Evolutionary conservation across 2,113 vertebrate species (phyloP).

Genomic region (Rhinichthys klamathensis): DNA sequence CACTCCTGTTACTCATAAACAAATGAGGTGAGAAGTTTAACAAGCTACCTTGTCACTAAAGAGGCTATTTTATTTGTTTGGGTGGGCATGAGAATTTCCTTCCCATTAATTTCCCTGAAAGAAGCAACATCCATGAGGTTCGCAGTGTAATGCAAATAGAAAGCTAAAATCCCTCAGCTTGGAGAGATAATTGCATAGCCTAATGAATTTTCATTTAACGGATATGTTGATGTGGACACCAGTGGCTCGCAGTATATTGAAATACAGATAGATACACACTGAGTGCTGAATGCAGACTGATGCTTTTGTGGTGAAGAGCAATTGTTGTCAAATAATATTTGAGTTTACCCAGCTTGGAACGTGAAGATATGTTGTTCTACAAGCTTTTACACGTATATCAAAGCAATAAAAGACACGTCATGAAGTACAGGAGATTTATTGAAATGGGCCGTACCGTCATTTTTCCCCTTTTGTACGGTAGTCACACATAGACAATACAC

Average conservation of each 20-base stretch:
- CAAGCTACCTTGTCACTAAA: conserved; percentile 63
- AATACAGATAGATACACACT: not conserved
- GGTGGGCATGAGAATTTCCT: conserved; percentile 70
- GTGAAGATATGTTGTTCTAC: not conserved
- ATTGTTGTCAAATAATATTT: not conserved
- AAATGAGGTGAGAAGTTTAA: conserved; percentile 70
- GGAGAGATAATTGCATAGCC: conserved; percentile 5
- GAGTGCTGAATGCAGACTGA: not conserved
- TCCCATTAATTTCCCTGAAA: conserved; percentile 54
- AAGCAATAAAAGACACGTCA: conserved; percentile 33
- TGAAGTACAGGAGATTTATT: conserved; percentile 71
- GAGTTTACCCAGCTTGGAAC: not conserved
- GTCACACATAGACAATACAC: conserved; percentile 29
- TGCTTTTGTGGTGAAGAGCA: not conserved
- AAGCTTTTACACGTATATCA: not conserved
- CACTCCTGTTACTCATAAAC: conserved; percentile 60
- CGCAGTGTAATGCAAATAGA: conserved; percentile 30
- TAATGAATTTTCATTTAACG: conserved; percentile 16
- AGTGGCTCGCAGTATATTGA: not conserved
- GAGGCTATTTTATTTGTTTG: conserved; percentile 59
- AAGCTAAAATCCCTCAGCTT: conserved; percentile 12
- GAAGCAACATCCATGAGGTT: conserved; percentile 18
- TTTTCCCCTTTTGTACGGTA: conserved; percentile 57
- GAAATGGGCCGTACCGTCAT: conserved; percentile 66
- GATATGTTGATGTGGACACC: conserved; percentile 6